Conservation (phyloP, 2,113 vertebrate genomes). For the Notiomystis cincta region DNA sequence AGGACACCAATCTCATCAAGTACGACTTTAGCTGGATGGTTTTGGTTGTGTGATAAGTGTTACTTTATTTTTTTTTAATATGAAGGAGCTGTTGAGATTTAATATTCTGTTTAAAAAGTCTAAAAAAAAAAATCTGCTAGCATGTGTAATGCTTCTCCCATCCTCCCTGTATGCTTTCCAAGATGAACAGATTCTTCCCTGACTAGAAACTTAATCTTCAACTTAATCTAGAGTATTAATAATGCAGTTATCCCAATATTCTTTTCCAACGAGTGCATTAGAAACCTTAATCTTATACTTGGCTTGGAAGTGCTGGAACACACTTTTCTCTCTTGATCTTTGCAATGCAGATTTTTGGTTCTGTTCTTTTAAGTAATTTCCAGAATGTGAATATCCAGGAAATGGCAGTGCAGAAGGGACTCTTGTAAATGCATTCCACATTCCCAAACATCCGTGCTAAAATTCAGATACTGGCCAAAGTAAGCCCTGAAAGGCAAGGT, state of each 20-base stretch:
- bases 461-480: not conserved
- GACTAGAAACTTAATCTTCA: constrained; percentile 13
- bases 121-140: not conserved
- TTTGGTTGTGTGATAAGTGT: not conserved
- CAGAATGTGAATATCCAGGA: constrained; percentile 10
- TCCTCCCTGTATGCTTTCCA: not conserved
- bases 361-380: constrained; percentile 19
- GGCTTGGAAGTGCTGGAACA: not conserved
- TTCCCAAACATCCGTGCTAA: not conserved
- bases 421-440: not conserved
- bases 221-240: constrained; percentile 24
- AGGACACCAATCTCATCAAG: not conserved
- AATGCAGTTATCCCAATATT: constrained; percentile 14
- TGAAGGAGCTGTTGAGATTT: not conserved
- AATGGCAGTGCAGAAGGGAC: not conserved
- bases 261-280: constrained; percentile 17
- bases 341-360: not conserved
- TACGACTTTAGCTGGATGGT: not conserved
- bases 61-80: not conserved
- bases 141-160: not conserved
- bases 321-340: not conserved
- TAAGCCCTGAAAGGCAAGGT: not conserved
- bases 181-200: not conserved
- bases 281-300: constrained; percentile 18
- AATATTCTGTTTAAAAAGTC: not conserved